Conservation (phyloP, 2,888 invertebrate species). For the Caenorhabditis imperialis region DNA sequence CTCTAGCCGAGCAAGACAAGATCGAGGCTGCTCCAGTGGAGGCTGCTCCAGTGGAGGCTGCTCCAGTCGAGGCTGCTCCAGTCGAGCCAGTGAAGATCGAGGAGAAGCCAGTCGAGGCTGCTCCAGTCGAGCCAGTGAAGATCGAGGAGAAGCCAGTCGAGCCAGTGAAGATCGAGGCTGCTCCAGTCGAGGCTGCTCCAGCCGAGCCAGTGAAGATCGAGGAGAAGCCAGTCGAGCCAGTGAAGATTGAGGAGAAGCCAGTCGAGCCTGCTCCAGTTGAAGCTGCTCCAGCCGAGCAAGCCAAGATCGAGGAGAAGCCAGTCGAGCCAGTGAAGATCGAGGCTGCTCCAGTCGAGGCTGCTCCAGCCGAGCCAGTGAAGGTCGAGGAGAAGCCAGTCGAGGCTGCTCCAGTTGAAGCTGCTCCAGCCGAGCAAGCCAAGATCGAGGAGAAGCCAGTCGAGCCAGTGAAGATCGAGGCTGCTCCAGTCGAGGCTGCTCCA, state of each 20-base stretch:
- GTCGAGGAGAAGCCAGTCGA: conserved; percentile 10
- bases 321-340: too few species aligned
- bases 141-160: conserved; percentile 9
- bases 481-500: conserved; percentile 16
- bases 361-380: neutral
- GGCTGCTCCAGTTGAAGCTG: conserved; percentile 3
- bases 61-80: conserved; percentile 1
- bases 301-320: conserved; percentile 1
- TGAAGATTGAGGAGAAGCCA: conserved; percentile 1
- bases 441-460: conserved; percentile 9
- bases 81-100: too few species aligned
- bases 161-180: neutral
- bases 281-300: neutral
- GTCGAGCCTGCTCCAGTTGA: too few species aligned
- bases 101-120: conserved; percentile 17
- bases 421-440: neutral
- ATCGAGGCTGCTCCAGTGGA: conserved; percentile 9
- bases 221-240: conserved; percentile 6
- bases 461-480: too few species aligned
- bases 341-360: neutral
- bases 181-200: conserved; percentile 12
- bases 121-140: too few species aligned
- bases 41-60: conserved; percentile 9
- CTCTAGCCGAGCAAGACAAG: conserved; percentile 9
- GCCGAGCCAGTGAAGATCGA: too few species aligned